A percentile compares a stretch with the other conserved stretches of the same genome.
Evolutionary conservation across 2,888 invertebrate genomes (phyloP).

Genomic region (Sclerodermus sp.): DNA sequence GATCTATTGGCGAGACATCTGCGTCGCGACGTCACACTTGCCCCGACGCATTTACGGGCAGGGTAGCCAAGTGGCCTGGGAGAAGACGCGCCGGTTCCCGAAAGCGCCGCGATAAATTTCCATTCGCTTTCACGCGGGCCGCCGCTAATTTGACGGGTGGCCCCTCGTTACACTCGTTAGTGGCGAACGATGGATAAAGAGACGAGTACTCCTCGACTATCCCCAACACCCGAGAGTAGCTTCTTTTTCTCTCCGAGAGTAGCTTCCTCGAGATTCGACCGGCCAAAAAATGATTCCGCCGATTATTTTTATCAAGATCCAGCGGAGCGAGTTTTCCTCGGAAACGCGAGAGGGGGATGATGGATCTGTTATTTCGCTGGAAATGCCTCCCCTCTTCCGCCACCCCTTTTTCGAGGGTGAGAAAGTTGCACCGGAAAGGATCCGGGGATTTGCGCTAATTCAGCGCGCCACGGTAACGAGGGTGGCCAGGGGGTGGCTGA

Average conservation of each 20-base stretch:
- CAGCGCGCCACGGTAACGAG: too few relatives aligned
- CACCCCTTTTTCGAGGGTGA: too few relatives aligned
- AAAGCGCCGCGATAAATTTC: conserved; percentile 46
- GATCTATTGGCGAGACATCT: conserved; percentile 54
- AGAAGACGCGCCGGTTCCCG: conserved; percentile 39
- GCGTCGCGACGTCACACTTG: conserved; percentile 51
- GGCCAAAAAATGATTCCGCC: too few relatives aligned
- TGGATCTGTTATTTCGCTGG: too few relatives aligned
- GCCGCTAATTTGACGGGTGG: conserved; percentile 36
- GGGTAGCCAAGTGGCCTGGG: conserved; percentile 51
- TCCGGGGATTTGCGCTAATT: too few relatives aligned
- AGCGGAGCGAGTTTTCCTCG: too few relatives aligned
- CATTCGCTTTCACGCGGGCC: conserved; percentile 25
- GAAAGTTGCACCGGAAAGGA: too few relatives aligned
- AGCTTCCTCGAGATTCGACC: too few relatives aligned
- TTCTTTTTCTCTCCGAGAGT: too few relatives aligned
- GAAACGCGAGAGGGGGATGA: too few relatives aligned
- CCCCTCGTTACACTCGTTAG: conserved; percentile 35
- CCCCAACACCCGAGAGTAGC: background rate
- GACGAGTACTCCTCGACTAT: background rate
- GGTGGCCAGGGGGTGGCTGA: conserved; percentile 14
- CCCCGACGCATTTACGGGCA: conserved; percentile 53
- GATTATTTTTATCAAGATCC: too few relatives aligned
- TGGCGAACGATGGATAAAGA: conserved; percentile 1
- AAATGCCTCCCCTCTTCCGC: too few relatives aligned